phyloP scores from a whole-genome alignment of 2,888 invertebrate species.

The Parnassius mnemosyne region DNA sequence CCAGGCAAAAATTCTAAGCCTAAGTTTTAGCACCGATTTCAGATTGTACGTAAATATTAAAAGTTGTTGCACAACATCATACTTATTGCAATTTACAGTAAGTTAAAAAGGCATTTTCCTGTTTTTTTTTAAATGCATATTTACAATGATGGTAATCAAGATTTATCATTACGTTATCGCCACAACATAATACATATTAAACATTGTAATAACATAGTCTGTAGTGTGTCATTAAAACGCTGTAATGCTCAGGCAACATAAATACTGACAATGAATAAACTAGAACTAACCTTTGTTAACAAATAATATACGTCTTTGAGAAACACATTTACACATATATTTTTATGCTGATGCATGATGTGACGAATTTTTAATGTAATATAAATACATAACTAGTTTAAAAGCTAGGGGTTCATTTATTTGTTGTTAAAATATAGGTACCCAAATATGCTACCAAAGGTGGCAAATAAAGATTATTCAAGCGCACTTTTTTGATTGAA shows the following conservation, averaged over 20 bases:
- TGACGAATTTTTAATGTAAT: neutral
- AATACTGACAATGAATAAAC: slow-evolving; percentile 11
- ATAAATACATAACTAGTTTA: too few species aligned
- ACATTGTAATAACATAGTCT: slow-evolving; percentile 6
- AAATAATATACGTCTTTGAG: slow-evolving; percentile 1
- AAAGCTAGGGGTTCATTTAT: too few species aligned
- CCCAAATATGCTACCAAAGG: too few species aligned
- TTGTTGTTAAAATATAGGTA: too few species aligned
- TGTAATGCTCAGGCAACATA: slow-evolving; percentile 10
- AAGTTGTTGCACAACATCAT: neutral
- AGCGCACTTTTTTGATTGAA: too few species aligned
- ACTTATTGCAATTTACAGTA: slow-evolving; percentile 6
- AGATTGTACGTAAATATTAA: too few species aligned
- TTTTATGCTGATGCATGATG: neutral
- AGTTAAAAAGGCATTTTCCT: slow-evolving; percentile 7
- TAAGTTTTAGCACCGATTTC: too few species aligned
- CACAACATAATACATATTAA: slow-evolving; percentile 15
- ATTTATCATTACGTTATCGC: slow-evolving; percentile 8
- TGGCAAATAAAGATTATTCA: too few species aligned
- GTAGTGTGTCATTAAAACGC: slow-evolving; percentile 13
- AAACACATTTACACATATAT: neutral
- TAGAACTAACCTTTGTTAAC: slow-evolving; percentile 24
- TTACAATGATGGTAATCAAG: slow-evolving; percentile 11
- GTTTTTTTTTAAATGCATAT: slow-evolving; percentile 2
- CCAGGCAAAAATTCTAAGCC: too few species aligned